Evolutionary conservation across 2,888 invertebrate species (phyloP).

Genomic region (Lapara coniferarum): DNA sequence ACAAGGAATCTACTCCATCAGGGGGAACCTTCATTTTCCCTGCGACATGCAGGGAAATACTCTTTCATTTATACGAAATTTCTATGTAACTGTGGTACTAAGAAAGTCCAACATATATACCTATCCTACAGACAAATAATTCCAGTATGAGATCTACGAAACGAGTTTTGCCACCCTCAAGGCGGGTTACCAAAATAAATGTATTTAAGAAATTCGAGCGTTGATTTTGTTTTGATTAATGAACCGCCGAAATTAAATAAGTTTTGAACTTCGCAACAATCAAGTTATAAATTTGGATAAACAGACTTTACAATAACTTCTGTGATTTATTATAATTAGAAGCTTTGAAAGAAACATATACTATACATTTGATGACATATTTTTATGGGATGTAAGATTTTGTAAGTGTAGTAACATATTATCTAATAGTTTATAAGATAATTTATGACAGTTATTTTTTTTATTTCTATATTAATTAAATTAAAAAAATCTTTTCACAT

Average conservation of each 20-base stretch:
- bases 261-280: slow-evolving; percentile 52
- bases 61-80: too few species aligned
- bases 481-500: too few species aligned
- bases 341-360: slow-evolving; percentile 35
- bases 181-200: slow-evolving; percentile 4
- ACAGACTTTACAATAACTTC: slow-evolving; percentile 48
- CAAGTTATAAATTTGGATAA: slow-evolving; percentile 53
- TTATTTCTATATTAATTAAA: too few species aligned
- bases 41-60: too few species aligned
- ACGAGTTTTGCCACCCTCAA: not conserved
- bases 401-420: too few species aligned
- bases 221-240: slow-evolving; percentile 58
- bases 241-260: slow-evolving; percentile 62
- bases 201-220: slow-evolving; percentile 24
- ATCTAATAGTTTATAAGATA: too few species aligned
- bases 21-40: too few species aligned
- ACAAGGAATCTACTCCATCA: too few species aligned
- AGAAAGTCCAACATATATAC: too few species aligned
- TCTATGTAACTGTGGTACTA: too few species aligned
- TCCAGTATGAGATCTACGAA: not conserved
- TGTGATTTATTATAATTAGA: slow-evolving; percentile 48
- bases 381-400: not conserved
- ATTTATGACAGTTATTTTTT: too few species aligned
- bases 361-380: not conserved
- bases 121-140: not conserved